Conservation (phyloP, 92 coral and sea anemone species). For the Palythoa heliodiscus region DNA sequence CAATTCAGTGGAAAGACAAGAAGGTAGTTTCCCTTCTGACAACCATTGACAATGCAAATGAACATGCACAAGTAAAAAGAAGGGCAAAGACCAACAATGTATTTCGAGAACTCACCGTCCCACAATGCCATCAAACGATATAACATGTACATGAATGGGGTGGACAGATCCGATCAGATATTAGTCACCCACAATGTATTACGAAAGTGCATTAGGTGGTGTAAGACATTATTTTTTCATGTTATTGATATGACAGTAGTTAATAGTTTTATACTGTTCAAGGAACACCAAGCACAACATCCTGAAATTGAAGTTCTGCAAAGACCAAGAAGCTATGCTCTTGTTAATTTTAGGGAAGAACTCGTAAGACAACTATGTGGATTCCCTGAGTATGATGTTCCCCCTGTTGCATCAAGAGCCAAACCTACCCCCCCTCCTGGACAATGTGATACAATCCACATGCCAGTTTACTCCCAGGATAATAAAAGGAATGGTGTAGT, state of each 20-base stretch:
- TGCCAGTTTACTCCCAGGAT: constrained; percentile 50
- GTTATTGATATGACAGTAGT: constrained; percentile 60
- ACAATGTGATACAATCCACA: constrained; percentile 44
- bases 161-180: constrained; percentile 63
- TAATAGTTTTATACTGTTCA: constrained; percentile 54
- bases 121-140: constrained; percentile 54
- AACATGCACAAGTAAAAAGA: constrained; percentile 33
- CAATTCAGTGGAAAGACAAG: constrained; percentile 56
- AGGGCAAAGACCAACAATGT: constrained; percentile 47
- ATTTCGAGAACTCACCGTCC: constrained; percentile 47
- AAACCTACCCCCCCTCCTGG: constrained; percentile 16
- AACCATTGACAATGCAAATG: constrained; percentile 63
- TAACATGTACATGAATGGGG: constrained; percentile 65
- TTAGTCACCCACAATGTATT: constrained; percentile 51
- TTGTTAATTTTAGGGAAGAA: constrained; percentile 59
- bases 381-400: constrained; percentile 48
- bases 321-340: constrained; percentile 43
- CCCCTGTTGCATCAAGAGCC: constrained; percentile 17
- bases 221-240: constrained; percentile 67
- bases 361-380: constrained; percentile 55
- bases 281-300: constrained; percentile 42
- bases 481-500: constrained; percentile 56
- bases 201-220: constrained; percentile 49
- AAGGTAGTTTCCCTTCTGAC: constrained; percentile 63
- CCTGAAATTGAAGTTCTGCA: constrained; percentile 47